These are phyloP conservation scores for Petrolisthes cinctipes DNA, from an alignment of 2,888 invertebrate species.

Conservation along the genomic window DNA sequence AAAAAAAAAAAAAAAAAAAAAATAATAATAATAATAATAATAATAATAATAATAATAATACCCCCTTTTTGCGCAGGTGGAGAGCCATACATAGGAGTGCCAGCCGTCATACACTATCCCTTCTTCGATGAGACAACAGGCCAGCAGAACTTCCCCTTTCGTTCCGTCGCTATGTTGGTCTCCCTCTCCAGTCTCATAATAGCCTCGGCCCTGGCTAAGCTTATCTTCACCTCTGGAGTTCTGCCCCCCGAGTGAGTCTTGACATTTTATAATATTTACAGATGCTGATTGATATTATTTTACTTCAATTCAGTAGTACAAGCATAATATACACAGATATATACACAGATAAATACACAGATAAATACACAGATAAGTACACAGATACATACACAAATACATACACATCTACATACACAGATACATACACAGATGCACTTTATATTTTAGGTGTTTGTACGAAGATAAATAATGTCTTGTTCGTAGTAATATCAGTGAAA, in stretches of 20 bases:
- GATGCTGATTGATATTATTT: no score
- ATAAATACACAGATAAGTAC: no score
- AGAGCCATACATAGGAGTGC: constrained; percentile 74
- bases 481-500: no score
- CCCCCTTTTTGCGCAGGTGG: constrained; percentile 72
- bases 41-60: no score
- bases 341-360: not conserved
- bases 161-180: constrained; percentile 77
- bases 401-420: not conserved
- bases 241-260: constrained; percentile 77
- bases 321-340: not conserved
- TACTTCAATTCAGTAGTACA: not conserved
- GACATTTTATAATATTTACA: not conserved
- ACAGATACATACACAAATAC: no score
- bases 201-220: constrained; percentile 75
- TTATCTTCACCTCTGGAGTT: constrained; percentile 87
- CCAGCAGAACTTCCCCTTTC: constrained; percentile 78
- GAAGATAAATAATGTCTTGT: no score
- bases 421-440: no score
- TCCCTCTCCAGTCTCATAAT: constrained; percentile 73
- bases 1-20: no score
- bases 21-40: no score
- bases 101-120: constrained; percentile 75
- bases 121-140: constrained; percentile 70
- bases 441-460: no score